Percentiles rank a stretch among this genome's conserved stretches.
phyloP scores from a whole-genome alignment of 2,113 vertebrate species.

The Lutjanus erythropterus region DNA sequence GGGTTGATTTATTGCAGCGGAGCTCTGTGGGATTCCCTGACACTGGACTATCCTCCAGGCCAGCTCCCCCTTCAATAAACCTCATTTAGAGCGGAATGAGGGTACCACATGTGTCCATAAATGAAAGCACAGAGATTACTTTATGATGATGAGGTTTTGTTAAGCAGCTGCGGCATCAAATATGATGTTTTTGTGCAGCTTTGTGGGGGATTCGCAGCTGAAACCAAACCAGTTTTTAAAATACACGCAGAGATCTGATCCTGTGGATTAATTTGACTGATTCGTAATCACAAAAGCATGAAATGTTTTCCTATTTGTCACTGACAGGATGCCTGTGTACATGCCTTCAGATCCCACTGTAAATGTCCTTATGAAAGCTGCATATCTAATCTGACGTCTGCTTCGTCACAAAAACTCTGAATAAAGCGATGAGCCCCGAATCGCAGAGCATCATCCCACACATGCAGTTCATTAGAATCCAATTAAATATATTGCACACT shows the following conservation, averaged over 20 bases:
- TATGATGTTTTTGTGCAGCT: neutral
- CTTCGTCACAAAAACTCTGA: constrained; percentile 56
- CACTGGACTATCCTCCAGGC: constrained; percentile 61
- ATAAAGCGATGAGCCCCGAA: constrained; percentile 33
- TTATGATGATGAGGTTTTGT: constrained; percentile 8
- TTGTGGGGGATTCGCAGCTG: constrained; percentile 12
- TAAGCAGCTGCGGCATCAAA: constrained; percentile 39
- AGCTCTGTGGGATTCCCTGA: constrained; percentile 78
- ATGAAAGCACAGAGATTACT: constrained; percentile 34
- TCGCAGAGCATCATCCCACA: constrained; percentile 64
- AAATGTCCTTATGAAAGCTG: constrained; percentile 53
- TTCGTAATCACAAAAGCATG: constrained; percentile 43
- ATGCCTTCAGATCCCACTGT: constrained; percentile 49
- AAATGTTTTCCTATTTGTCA: constrained; percentile 51
- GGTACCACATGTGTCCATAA: constrained; percentile 31
- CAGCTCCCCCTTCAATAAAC: constrained; percentile 45
- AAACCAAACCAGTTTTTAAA: neutral
- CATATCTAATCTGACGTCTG: constrained; percentile 59
- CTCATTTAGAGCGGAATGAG: constrained; percentile 38
- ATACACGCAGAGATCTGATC: constrained; percentile 48
- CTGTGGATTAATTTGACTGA: constrained; percentile 52
- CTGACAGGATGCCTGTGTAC: constrained; percentile 22
- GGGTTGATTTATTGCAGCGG: constrained; percentile 75
- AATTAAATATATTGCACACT: constrained; percentile 56
- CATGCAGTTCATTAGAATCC: constrained; percentile 69